These are phyloP conservation scores for Drosophila sp. DNA, from an alignment of 1,140 invertebrate genomes.

Conservation along the genomic window DNA sequence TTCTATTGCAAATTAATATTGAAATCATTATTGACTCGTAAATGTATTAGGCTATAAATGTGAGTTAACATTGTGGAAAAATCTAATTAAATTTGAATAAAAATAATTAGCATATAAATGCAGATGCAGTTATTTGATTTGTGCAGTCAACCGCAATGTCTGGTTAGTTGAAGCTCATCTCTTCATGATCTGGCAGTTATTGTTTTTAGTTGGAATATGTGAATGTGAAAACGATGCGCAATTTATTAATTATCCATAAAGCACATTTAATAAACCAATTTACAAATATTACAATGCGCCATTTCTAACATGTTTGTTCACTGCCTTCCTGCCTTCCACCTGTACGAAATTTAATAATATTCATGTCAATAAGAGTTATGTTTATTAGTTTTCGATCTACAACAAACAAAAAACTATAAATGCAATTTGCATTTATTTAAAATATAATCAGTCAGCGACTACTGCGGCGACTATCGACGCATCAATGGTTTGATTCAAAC, in stretches of 20 bases:
- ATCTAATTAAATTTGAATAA: slow-evolving; percentile 78
- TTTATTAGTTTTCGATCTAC: slow-evolving; percentile 56
- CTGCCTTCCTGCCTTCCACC: slow-evolving; percentile 6
- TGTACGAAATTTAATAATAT: slow-evolving; percentile 54
- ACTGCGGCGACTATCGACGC: neutral
- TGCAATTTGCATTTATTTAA: slow-evolving; percentile 72
- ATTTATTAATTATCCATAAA: slow-evolving; percentile 80
- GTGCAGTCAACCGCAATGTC: slow-evolving; percentile 44
- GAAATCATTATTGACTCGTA: neutral
- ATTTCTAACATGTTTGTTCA: slow-evolving; percentile 33
- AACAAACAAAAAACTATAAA: slow-evolving; percentile 23
- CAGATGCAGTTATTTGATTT: slow-evolving; percentile 70
- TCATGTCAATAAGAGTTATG: slow-evolving; percentile 47
- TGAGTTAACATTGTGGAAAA: slow-evolving; percentile 21
- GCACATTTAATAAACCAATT: slow-evolving; percentile 73
- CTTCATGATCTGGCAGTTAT: slow-evolving; percentile 23
- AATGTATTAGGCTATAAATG: neutral
- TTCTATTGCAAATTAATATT: slow-evolving; percentile 6
- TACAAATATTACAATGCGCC: slow-evolving; percentile 47
- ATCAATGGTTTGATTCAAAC: slow-evolving; percentile 32
- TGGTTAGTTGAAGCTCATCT: slow-evolving; percentile 27
- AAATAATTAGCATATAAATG: slow-evolving; percentile 74
- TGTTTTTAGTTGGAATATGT: slow-evolving; percentile 25
- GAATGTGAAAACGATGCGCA: slow-evolving; percentile 64
- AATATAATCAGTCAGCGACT: slow-evolving; percentile 48